Percentiles rank a stretch among this genome's conserved stretches.
phyloP scores from a whole-genome alignment of 37 sponge, comb jelly and placozoan genomes.

The Oopsacas minuta region DNA sequence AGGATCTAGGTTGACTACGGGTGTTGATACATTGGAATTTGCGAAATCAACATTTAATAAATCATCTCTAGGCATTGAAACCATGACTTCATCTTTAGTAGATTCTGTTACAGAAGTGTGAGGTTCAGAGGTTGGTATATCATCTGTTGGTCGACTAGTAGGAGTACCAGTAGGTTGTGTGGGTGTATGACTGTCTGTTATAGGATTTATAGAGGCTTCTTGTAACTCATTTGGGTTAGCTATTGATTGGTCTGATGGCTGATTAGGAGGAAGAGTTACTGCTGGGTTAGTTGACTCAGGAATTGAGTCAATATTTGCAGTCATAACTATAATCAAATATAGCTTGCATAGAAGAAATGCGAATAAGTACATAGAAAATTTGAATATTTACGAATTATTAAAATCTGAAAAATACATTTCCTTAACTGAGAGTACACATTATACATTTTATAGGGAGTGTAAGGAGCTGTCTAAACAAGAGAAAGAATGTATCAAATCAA shows the following conservation, averaged over 20 bases:
- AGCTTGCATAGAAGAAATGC: no score
- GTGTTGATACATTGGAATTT: neutral
- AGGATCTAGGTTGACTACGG: neutral
- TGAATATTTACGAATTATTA: no score
- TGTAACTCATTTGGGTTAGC: neutral
- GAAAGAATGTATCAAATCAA: neutral
- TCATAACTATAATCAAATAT: no score
- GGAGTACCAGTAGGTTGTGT: neutral
- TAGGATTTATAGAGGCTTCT: neutral
- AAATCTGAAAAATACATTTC: no score
- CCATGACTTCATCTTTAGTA: neutral
- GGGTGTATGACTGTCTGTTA: neutral
- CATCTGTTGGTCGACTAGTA: neutral
- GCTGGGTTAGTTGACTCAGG: no score
- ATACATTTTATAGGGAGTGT: neutral
- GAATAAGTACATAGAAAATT: no score
- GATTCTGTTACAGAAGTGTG: neutral
- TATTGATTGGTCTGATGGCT: no score
- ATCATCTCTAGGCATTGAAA: neutral
- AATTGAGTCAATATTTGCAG: no score
- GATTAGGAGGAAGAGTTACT: no score
- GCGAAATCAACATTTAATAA: neutral
- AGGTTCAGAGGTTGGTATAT: neutral
- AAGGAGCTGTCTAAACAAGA: neutral
- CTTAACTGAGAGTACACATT: no score